Evolutionary conservation across 2,888 invertebrate species (phyloP), one percentile per base, ranked within the genome.

Genomic region (Asteroscopus sphinx): DNA sequence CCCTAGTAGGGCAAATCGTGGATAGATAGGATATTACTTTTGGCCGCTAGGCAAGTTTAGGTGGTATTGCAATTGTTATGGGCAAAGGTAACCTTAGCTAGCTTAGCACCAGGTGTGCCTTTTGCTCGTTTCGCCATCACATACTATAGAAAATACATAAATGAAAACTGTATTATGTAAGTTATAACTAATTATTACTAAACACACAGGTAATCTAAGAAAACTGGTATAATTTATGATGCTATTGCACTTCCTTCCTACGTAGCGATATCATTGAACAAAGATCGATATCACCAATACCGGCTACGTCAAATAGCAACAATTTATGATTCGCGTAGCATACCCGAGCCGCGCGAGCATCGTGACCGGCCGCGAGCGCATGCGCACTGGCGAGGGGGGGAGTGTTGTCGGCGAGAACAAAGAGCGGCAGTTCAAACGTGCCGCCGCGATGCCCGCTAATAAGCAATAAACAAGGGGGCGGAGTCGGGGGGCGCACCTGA

Each of bases 401-500:
- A 74, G 70, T 79, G 68, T 77, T 76, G 88, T 79, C 93, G 93
- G 93, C 88, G 87, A 93, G 92, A 92, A 93, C 93, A 94, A 93
- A 93, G 93, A 87, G 85, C 83, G 81, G 80, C 87, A 86, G 88
- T 89, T 91, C 93, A 93, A 93, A 92, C 88, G 91, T 81, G 90
- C 93, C 93, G 93, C 93, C 88, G 87, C 86, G 80, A 81, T 82
- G 86, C 85, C 79, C 88, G 92, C 93, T 94, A 94, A 93, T 94
- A 93, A 94, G 94, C 93, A 93, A 94, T 94, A 94, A 94, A 94
- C 94, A 94, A 93, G 94, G 92, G 93, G 94, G 94, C 91, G 93
- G 92, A 82, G 87, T 85, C 85, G 79, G 83, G 81, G 85, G 89
- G 89, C 89, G 88, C 92, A 92, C 89, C 92, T 91, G 92, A 93